Evolutionary conservation across 2,888 invertebrate genomes (phyloP).

Genomic region (Agriotes lineatus): DNA sequence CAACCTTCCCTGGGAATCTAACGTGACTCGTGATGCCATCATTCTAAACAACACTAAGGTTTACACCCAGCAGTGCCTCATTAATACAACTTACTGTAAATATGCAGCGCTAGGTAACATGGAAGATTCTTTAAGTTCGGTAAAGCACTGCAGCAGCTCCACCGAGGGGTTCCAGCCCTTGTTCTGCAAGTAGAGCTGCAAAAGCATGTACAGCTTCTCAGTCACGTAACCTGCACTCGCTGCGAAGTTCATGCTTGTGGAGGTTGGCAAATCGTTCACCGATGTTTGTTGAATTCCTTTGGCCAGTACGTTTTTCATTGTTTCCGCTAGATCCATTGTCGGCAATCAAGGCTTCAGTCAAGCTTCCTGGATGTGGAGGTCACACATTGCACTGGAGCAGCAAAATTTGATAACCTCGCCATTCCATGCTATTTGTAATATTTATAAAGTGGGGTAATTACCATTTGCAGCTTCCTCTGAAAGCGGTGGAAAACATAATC

Average conservation of each 20-base stretch:
- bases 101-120: conserved; percentile 90
- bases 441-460: neutral
- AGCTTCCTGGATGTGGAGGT: conserved; percentile 10
- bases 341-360: conserved; percentile 4
- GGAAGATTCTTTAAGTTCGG: conserved; percentile 87
- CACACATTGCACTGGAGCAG: conserved; percentile 21
- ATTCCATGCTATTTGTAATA: neutral
- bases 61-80: no score
- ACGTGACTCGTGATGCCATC: conserved; percentile 86
- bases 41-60: conserved; percentile 73
- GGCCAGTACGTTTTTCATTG: conserved; percentile 88
- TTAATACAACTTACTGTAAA: conserved; percentile 85
- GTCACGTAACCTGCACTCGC: conserved; percentile 87
- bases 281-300: conserved; percentile 75
- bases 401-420: conserved; percentile 30
- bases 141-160: conserved; percentile 86
- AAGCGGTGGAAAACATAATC: no score
- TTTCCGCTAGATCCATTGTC: conserved; percentile 87
- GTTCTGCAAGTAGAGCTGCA: conserved; percentile 88
- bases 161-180: conserved; percentile 92
- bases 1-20: conserved; percentile 86
- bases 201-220: conserved; percentile 87
- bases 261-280: conserved; percentile 62
- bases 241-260: conserved; percentile 71
- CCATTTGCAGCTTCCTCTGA: neutral